Percentiles rank a stretch among this genome's conserved stretches.
Conservation (phyloP, 2,888 invertebrate genomes). For the Bedellia somnulentella region DNA sequence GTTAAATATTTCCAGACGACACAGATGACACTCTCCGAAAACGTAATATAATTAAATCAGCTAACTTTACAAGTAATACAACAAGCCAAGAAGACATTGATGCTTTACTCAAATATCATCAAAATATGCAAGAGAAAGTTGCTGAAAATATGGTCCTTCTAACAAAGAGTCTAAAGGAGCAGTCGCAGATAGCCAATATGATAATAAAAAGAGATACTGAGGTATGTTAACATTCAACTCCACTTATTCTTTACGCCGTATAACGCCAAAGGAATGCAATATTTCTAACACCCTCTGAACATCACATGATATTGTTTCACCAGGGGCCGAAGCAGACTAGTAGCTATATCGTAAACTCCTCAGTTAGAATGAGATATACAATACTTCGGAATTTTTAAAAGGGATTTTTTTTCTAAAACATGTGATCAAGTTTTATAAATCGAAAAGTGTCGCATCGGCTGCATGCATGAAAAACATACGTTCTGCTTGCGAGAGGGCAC, state of each 20-base stretch:
- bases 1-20: constrained; percentile 37
- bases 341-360: no score
- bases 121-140: constrained; percentile 87
- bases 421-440: no score
- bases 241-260: constrained; percentile 1
- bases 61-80: constrained; percentile 44
- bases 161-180: constrained; percentile 86
- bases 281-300: no score
- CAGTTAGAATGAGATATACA: no score
- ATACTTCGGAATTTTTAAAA: no score
- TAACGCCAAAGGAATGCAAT: not conserved
- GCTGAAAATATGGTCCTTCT: constrained; percentile 92
- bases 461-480: no score
- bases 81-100: constrained; percentile 73
- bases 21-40: constrained; percentile 50
- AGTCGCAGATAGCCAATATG: constrained; percentile 83
- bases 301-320: no score
- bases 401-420: no score
- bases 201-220: constrained; percentile 90
- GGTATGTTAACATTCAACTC: no score
- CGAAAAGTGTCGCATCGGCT: no score
- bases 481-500: no score
- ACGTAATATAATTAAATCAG: constrained; percentile 53
- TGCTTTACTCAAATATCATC: constrained; percentile 82
- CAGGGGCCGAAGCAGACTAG: no score